phyloP scores from a whole-genome alignment of 2,888 invertebrate species.

The Drosophila anomalipes region DNA sequence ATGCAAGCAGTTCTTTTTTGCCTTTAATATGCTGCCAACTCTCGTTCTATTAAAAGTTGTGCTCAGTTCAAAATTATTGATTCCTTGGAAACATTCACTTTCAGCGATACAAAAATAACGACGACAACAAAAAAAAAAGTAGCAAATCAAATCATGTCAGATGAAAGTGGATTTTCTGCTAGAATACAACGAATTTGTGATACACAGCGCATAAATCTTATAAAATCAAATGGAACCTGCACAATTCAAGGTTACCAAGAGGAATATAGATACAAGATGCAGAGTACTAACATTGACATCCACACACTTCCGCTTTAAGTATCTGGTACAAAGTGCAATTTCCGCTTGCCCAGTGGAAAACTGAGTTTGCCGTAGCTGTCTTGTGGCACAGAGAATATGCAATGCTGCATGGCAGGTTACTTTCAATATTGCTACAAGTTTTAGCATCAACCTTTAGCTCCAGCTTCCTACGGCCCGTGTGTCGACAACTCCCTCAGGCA shows the following conservation, averaged over 20 bases:
- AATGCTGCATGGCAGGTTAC: conserved; percentile 15
- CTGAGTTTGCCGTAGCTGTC: conserved; percentile 7
- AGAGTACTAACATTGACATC: not conserved
- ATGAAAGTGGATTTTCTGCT: conserved; percentile 36
- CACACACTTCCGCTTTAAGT: not conserved
- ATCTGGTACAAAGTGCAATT: conserved; percentile 37
- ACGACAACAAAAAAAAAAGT: not conserved
- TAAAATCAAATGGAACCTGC: conserved; percentile 12
- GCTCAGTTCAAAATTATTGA: not conserved
- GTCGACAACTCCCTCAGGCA: conserved; percentile 17
- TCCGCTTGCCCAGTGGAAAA: conserved; percentile 33
- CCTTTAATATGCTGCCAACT: not conserved
- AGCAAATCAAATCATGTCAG: conserved; percentile 20
- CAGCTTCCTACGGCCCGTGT: not conserved
- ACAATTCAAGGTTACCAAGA: not conserved
- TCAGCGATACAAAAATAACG: not conserved
- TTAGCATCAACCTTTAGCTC: conserved; percentile 18
- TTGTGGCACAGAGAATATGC: conserved; percentile 32
- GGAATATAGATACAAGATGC: not conserved
- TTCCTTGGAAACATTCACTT: conserved; percentile 4
- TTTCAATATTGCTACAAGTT: conserved; percentile 12
- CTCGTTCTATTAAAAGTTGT: not conserved
- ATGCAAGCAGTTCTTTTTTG: not conserved
- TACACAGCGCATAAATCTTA: conserved; percentile 8
- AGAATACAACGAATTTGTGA: conserved; percentile 2